phyloP scores from a whole-genome alignment of 37 sponge, comb jelly and placozoan species.

The Ephydatia muelleri region DNA sequence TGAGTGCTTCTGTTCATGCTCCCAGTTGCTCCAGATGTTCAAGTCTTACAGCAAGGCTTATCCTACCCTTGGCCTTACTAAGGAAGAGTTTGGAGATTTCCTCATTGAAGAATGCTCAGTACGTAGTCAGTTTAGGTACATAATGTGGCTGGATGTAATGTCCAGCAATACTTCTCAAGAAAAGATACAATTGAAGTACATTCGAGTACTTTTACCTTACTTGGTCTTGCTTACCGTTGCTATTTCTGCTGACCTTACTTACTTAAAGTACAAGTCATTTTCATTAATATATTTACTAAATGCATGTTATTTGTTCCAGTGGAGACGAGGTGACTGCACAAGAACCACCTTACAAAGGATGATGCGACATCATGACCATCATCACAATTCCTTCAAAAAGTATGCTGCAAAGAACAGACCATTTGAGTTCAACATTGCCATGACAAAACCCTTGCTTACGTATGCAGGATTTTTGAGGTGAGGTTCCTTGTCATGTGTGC shows the following conservation, averaged over 20 bases:
- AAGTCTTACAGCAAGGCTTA: constrained; percentile 38
- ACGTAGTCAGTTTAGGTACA: constrained; percentile 9
- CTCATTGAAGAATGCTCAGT: constrained; percentile 51
- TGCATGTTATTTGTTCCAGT: constrained; percentile 31
- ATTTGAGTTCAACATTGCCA: constrained; percentile 13
- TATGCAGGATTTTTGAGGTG: constrained; percentile 82
- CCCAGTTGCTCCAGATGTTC: constrained; percentile 56
- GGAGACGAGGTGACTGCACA: constrained; percentile 34
- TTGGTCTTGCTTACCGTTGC: too few species aligned
- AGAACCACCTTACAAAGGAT: not conserved
- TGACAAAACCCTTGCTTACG: constrained; percentile 36
- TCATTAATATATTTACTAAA: not conserved
- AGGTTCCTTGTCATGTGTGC: not conserved
- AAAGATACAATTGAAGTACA: too few species aligned
- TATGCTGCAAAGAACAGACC: constrained; percentile 38
- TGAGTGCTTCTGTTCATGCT: not conserved
- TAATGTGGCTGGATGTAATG: too few species aligned
- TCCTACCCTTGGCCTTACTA: constrained; percentile 57
- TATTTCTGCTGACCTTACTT: too few species aligned
- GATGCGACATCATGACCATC: constrained; percentile 58
- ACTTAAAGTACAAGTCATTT: too few species aligned
- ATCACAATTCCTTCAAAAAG: constrained; percentile 72
- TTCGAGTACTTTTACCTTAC: too few species aligned
- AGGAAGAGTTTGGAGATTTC: constrained; percentile 61
- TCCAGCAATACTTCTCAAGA: not conserved